Conservation (phyloP, 2,113 vertebrate species). For the Galbula dea region DNA sequence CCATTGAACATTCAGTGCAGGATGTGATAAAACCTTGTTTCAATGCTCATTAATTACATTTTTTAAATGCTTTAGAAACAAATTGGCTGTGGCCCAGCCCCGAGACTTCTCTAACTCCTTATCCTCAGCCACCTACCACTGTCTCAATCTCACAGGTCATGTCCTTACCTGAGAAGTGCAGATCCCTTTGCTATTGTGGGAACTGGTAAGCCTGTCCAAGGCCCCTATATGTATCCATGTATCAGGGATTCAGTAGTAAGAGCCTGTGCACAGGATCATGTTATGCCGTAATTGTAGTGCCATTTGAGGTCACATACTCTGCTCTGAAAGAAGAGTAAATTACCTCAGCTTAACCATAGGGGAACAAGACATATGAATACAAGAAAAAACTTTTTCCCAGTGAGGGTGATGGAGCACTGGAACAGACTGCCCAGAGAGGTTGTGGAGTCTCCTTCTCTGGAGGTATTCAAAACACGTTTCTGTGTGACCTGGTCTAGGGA, state of each 20-base stretch:
- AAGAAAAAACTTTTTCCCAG: no score
- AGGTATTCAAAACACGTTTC: no score
- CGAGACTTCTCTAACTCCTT: not conserved
- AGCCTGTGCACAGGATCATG: not conserved
- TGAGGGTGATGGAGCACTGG: no score
- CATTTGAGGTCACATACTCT: not conserved
- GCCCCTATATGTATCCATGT: rapidly evolving
- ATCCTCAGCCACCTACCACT: not conserved
- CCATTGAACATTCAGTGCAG: not conserved
- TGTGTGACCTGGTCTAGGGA: no score
- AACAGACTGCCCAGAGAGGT: no score
- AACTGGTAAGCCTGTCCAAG: rapidly evolving
- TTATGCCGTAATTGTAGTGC: not conserved
- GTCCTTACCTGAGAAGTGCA: not conserved
- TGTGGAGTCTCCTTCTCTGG: no score
- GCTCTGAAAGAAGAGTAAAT: not conserved
- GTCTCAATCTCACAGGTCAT: not conserved
- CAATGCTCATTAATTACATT: not conserved
- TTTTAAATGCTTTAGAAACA: not conserved
- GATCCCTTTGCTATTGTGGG: not conserved
- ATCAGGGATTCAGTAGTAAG: not conserved
- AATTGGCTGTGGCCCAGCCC: not conserved
- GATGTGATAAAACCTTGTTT: not conserved
- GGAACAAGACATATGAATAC: not conserved
- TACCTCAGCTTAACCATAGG: not conserved